phyloP scores from a whole-genome alignment of 1,140 invertebrate genomes.

The Nasonia giraulti region DNA sequence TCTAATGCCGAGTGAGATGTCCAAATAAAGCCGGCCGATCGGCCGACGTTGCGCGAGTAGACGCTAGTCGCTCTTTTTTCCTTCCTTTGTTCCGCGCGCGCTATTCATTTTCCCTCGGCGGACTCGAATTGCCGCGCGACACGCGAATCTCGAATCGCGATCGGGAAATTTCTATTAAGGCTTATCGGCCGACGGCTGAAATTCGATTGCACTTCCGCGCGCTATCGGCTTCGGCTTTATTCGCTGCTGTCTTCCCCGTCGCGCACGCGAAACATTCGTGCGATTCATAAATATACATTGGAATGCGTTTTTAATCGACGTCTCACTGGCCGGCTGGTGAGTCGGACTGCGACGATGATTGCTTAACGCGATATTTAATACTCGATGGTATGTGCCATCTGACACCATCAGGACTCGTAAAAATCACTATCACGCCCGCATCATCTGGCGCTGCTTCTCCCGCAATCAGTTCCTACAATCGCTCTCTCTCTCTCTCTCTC shows the following conservation, averaged over 20 bases:
- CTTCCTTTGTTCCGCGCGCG: background rate
- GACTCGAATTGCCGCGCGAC: background rate
- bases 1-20: background rate
- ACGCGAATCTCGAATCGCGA: constrained; percentile 22
- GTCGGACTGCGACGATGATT: too few species aligned
- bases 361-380: too few species aligned
- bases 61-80: background rate
- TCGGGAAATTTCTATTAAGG: constrained; percentile 24
- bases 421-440: too few species aligned
- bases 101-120: background rate
- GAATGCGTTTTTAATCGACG: too few species aligned
- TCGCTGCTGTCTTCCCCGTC: too few species aligned
- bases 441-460: too few species aligned
- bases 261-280: background rate
- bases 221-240: background rate
- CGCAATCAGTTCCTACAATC: too few species aligned
- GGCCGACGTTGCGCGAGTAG: background rate
- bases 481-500: too few species aligned
- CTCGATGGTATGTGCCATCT: too few species aligned
- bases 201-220: background rate
- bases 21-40: background rate
- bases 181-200: background rate
- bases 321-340: too few species aligned
- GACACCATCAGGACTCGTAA: too few species aligned
- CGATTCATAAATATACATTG: too few species aligned